These are phyloP conservation scores for Elmis aenea DNA, from an alignment of 2,888 invertebrate genomes.

Conservation along the genomic window DNA sequence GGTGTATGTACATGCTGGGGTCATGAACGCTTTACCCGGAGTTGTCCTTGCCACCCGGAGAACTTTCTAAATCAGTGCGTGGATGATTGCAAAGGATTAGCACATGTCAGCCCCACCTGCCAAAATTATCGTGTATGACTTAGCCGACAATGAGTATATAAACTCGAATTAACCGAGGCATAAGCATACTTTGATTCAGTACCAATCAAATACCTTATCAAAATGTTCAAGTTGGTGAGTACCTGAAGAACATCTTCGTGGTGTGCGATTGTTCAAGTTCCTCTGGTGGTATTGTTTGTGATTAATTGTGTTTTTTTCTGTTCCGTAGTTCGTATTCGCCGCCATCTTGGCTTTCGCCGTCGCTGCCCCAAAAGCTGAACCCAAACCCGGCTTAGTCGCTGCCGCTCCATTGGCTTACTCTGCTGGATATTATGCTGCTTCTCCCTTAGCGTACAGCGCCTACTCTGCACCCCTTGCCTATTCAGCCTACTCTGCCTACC, in stretches of 20 bases:
- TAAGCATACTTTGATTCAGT: neutral
- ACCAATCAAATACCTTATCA: conserved; percentile 9
- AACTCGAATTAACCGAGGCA: no score
- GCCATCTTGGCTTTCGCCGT: conserved; percentile 47
- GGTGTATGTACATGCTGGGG: no score
- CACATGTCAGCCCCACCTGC: neutral
- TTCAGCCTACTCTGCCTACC: neutral
- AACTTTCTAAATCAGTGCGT: neutral
- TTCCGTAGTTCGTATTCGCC: conserved; percentile 46
- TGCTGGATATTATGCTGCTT: conserved; percentile 14
- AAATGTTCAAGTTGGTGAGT: conserved; percentile 27
- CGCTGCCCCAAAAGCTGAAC: conserved; percentile 42
- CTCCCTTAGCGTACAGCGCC: neutral
- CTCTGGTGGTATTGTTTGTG: neutral
- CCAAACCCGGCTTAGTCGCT: conserved; percentile 1
- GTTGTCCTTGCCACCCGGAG: neutral
- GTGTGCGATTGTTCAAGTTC: neutral
- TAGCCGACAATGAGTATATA: no score
- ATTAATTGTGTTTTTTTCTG: conserved; percentile 1
- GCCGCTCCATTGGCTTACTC: conserved; percentile 10
- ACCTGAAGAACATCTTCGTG: neutral
- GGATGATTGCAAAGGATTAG: neutral
- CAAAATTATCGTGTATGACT: no score
- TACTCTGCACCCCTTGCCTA: neutral
- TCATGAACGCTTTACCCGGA: neutral